Evolutionary conservation across 2,888 invertebrate species (phyloP), one percentile per base, ranked within the genome.

Genomic region (Cosmorhoe ocellata): DNA sequence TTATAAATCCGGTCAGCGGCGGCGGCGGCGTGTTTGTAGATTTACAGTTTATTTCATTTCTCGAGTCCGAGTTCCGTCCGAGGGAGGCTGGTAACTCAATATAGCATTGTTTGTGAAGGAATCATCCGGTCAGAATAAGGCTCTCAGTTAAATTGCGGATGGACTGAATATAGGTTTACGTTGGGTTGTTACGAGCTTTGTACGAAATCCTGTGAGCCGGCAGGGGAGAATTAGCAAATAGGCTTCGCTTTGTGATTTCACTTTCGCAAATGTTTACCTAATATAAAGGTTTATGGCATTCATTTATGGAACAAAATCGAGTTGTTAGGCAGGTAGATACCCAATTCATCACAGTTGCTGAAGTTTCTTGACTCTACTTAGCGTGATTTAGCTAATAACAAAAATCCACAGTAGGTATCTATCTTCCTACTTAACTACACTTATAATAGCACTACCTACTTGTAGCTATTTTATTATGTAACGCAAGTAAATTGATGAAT

Each of bases 21-120:
- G n/a, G 73, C 64, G 65, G 61, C 63, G 59, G 64, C 67, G 65
- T 73, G 70, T 74, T 71, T 75, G 73, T 69, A 69, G 76, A 81
- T 80, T 82, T 77, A 74, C 75, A 76, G 77, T 81, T 77, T 80
- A 80, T 78, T 77, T 75, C 71, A 74, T 76, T 71, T 67, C 66
- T 63, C 53, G 58, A 51, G 61, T 66, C 40, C 51, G 42, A 27
- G 32, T 43, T 10, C 39, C 30, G 22, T n/a, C 33, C 10, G 18
- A 4, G 18, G 18, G 18, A 4, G 8, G 33, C 14, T 26, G 24
- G 53, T 45, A 53, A 48, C 53, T 48, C 48, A 34, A 53, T 53
- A 44, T 37, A 40, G 40, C 31, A 40, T 49, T 53, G 53, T 53
- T 53, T 53, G 47, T 31, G 42, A 37, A 37, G 5, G 49, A 43